A percentile compares a stretch with the other conserved stretches of the same genome.
phyloP scores from a whole-genome alignment of 2,113 vertebrate species.

The Brachyhypopomus gauderio region DNA sequence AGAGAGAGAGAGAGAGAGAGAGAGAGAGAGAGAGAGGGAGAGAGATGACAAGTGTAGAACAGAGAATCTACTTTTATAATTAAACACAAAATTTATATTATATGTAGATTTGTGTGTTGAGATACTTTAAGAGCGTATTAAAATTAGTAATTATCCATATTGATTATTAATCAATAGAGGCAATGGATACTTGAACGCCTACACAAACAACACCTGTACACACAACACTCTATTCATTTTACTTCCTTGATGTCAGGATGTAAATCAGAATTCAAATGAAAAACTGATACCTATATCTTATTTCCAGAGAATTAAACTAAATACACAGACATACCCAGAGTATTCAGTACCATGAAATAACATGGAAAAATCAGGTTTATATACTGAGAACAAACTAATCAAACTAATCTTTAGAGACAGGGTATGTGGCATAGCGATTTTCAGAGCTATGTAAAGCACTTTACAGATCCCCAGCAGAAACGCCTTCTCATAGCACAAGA shows the following conservation, averaged over 20 bases:
- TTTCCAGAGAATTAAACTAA: conserved; percentile 13
- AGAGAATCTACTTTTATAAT: no score
- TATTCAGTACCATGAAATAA: not conserved
- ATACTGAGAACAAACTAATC: not conserved
- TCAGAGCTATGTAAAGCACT: not conserved
- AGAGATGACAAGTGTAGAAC: not conserved
- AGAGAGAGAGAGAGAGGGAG: not conserved
- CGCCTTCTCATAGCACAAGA: no score
- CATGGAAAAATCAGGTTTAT: not conserved
- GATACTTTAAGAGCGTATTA: not conserved
- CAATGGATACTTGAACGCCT: no score
- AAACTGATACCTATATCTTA: not conserved
- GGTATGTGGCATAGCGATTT: not conserved
- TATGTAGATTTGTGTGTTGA: not conserved
- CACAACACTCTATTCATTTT: not conserved
- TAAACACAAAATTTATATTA: not conserved
- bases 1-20: no score
- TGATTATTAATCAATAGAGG: no score
- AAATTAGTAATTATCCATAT: no score
- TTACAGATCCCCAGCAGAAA: not conserved
- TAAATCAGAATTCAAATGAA: conserved; percentile 36
- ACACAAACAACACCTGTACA: not conserved
- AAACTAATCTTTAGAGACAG: not conserved
- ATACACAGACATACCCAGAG: not conserved
- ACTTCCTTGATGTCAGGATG: conserved; percentile 7